phyloP scores from a whole-genome alignment of 2,888 invertebrate genomes.

The Nebria salina region DNA sequence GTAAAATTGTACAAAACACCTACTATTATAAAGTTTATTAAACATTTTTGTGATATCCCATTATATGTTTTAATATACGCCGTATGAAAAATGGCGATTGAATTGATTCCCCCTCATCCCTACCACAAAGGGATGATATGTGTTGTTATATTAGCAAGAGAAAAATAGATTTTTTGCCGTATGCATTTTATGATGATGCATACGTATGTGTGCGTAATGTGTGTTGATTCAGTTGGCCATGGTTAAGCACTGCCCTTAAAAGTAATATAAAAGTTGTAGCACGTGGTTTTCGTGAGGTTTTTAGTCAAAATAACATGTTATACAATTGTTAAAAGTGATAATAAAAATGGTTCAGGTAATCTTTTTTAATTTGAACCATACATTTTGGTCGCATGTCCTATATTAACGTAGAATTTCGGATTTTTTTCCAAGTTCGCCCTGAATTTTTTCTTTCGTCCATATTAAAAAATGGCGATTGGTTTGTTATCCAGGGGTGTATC shows the following conservation, averaged over 20 bases:
- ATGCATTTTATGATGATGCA: constrained; percentile 1
- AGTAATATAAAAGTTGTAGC: constrained; percentile 47
- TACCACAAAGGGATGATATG: neutral
- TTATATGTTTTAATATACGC: neutral
- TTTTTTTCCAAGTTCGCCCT: constrained; percentile 44
- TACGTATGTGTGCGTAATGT: constrained; percentile 13
- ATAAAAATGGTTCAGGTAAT: constrained; percentile 46
- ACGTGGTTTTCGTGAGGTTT: constrained; percentile 45
- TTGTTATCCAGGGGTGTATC: constrained; percentile 43
- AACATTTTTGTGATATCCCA: constrained; percentile 21
- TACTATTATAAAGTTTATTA: constrained; percentile 4
- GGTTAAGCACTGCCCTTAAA: constrained; percentile 44
- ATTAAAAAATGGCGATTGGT: constrained; percentile 48
- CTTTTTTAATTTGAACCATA: constrained; percentile 38
- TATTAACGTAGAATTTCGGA: constrained; percentile 37
- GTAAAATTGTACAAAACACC: neutral
- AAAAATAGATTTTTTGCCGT: neutral
- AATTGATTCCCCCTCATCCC: constrained; percentile 17
- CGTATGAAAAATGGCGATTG: neutral
- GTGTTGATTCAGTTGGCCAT: constrained; percentile 41
- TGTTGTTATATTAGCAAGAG: constrained; percentile 1
- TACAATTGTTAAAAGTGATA: constrained; percentile 44
- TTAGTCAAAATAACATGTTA: constrained; percentile 46
- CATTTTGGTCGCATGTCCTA: constrained; percentile 26
- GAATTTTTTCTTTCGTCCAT: constrained; percentile 47